These are phyloP conservation scores for Cylindroiulus punctatus DNA, from an alignment of 2,888 invertebrate genomes.

Conservation along the genomic window DNA sequence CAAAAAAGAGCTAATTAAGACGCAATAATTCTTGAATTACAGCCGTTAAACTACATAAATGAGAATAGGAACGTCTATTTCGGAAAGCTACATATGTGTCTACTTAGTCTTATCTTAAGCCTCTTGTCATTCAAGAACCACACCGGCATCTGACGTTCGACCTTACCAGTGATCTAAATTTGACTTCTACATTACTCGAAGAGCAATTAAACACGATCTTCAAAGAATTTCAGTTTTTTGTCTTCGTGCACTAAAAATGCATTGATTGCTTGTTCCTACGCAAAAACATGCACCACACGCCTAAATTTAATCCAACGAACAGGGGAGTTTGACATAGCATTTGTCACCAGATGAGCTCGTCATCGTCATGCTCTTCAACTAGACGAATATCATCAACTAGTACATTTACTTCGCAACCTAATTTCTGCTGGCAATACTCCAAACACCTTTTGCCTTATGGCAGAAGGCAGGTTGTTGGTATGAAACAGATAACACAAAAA, in stretches of 20 bases:
- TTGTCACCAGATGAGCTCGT: conserved; percentile 22
- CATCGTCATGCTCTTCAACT: neutral
- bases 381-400: neutral
- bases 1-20: neutral
- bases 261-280: conserved; percentile 2
- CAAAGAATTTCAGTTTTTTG: neutral
- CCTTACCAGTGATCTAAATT: conserved; percentile 10
- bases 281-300: neutral
- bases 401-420: neutral
- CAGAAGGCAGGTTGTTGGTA: neutral
- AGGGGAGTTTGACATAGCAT: neutral
- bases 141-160: neutral
- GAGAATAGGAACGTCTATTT: neutral
- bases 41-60: neutral
- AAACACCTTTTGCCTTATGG: neutral
- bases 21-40: neutral
- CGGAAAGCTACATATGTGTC: neutral
- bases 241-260: neutral
- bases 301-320: conserved; percentile 33
- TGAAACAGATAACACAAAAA: neutral
- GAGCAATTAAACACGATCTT: conserved; percentile 28
- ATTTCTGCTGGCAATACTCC: conserved; percentile 1
- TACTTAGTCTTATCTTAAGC: neutral
- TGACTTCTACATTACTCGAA: neutral
- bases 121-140: neutral